Percentiles rank a stretch among this genome's conserved stretches.
phyloP scores from a whole-genome alignment of 30 jellyfish, hydroid and myxozoan species.

The Cassiopea xamachana region DNA sequence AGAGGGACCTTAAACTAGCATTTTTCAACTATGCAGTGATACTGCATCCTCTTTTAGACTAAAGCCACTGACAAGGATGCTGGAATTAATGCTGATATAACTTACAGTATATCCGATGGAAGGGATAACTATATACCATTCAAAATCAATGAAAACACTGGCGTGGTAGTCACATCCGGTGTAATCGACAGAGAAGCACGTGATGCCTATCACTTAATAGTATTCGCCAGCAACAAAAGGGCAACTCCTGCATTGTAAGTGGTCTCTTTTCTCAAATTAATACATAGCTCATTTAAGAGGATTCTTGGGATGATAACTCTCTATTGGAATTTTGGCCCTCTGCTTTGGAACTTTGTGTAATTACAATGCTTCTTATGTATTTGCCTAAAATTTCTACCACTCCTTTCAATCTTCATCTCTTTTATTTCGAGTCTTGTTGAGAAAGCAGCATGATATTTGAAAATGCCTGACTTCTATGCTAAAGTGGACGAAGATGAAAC shows the following conservation, averaged over 20 bases:
- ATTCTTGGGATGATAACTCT: no score
- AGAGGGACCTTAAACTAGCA: background rate
- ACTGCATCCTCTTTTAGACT: background rate
- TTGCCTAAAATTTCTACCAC: no score
- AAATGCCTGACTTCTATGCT: no score
- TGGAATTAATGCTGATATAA: conserved; percentile 52
- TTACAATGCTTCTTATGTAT: no score
- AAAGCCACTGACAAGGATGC: conserved; percentile 54
- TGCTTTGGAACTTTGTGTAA: no score
- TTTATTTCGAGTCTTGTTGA: no score
- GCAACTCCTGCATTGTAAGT: conserved; percentile 25
- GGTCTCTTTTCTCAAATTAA: background rate
- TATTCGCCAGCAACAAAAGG: conserved; percentile 61
- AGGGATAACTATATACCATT: conserved; percentile 6
- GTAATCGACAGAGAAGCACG: conserved; percentile 72
- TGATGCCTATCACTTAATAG: conserved; percentile 15
- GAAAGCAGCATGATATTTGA: no score
- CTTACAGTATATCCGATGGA: conserved; percentile 16
- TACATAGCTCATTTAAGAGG: background rate
- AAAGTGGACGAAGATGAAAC: no score
- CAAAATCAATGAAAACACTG: conserved; percentile 40
- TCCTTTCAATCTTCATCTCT: no score
- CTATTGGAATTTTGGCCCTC: no score
- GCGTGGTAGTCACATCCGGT: conserved; percentile 26
- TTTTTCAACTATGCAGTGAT: background rate